These are phyloP conservation scores for Typhlomys cinereus DNA, from an alignment of 2,113 vertebrate genomes.

Conservation along the genomic window DNA sequence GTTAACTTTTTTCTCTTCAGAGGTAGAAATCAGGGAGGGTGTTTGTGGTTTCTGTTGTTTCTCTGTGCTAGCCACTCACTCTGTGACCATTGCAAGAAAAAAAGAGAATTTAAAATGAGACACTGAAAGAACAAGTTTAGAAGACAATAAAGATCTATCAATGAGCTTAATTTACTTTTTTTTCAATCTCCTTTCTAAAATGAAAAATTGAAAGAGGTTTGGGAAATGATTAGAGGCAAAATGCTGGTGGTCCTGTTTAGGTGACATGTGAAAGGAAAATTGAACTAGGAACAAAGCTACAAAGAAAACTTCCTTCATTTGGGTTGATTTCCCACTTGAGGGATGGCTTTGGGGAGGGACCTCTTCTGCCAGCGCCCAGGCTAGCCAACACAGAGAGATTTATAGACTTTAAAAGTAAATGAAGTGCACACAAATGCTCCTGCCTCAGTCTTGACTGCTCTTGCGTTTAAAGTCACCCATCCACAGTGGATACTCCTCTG, in stretches of 20 bases:
- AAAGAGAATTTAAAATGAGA: constrained; percentile 13
- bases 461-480: not conserved
- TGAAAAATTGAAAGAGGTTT: constrained; percentile 38
- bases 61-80: not conserved
- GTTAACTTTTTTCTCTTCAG: not conserved
- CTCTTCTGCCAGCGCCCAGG: not conserved
- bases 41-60: constrained; percentile 6
- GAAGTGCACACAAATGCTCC: not conserved
- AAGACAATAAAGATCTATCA: not conserved
- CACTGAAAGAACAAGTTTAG: not conserved
- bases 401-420: not conserved
- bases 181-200: constrained; percentile 26
- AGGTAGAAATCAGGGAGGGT: not conserved
- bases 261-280: not conserved
- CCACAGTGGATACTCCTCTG: not conserved
- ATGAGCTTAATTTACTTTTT: not conserved
- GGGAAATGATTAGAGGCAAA: constrained; percentile 30
- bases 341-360: not conserved
- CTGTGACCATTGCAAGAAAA: not conserved
- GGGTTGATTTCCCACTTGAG: not conserved
- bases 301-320: not conserved
- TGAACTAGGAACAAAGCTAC: not conserved
- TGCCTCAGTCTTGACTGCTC: not conserved
- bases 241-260: not conserved
- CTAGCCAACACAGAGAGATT: not conserved